Base-by-base conservation (phyloP, 2,888 invertebrate genomes). In the Drosophila prostipennis region DNA sequence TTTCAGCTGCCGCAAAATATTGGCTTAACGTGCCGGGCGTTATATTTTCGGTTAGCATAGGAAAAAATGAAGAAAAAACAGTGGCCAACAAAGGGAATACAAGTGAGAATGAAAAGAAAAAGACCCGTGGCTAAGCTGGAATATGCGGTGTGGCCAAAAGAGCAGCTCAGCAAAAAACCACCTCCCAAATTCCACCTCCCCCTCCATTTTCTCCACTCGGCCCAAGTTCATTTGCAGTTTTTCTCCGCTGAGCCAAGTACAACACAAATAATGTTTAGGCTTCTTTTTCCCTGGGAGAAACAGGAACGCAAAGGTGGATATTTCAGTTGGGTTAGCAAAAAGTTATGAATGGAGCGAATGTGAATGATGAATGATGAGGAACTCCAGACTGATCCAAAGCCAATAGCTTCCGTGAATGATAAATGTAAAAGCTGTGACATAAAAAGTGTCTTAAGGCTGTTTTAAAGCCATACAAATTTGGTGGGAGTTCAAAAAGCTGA, bases 1-100 rank as follows among this genome's bases (percentile, higher is more conserved):
- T 81, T 85, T 85, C 76, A 78, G 61, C 87, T 74, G 71, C 79
- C 87, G 64, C 85, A 81, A 84, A 80, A 87, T 84, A 81, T 84
- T 84, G 85, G 87, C 81, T 80, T 84, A 80, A 76, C 85, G 81
- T 76, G 71, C 72, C 61, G 65, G 80, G 80, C 80, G 75, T 75
- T 86, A 65, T 72, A 72, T 56, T 67, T 72, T 63, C 56, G 52
- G 71, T 55, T 52, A 7, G 43, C 43, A 52, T 56, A 29, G 52
- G 39, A 13, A 46, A 37, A 43, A 19, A 65, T 45, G 46, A 40
- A 49, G n/a, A 64, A 67, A 67, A 64, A 37, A 16, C 7, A 16
- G 36, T 13, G 26, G 32, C 54, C 39, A 65, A 67, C 37, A 69
- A 69, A 19, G 29, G 43, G 34, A 55, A 43, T 59, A 43, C 49